Conservation (phyloP, 2,888 invertebrate species). For the Bimastos eiseni region DNA sequence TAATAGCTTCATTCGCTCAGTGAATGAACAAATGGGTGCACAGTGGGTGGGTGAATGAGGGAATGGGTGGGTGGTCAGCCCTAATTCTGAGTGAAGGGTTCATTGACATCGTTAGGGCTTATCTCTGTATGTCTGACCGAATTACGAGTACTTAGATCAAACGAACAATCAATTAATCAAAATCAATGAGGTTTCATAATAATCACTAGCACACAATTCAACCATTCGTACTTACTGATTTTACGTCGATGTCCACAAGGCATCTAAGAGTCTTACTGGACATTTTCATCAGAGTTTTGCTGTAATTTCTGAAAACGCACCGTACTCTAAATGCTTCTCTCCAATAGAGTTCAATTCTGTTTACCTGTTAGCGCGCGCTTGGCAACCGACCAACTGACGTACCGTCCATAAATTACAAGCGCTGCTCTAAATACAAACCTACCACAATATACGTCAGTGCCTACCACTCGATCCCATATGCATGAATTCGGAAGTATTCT, state of each 20-base stretch:
- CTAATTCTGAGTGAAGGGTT: not conserved
- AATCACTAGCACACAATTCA: not conserved
- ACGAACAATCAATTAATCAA: not conserved
- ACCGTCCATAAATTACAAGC: not conserved
- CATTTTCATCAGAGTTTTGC: not conserved
- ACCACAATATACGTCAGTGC: no score
- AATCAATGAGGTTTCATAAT: not conserved
- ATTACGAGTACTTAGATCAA: not conserved
- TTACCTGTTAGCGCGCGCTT: not conserved
- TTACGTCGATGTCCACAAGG: constrained; percentile 1
- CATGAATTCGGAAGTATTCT: no score
- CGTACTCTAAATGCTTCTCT: not conserved
- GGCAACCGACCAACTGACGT: not conserved
- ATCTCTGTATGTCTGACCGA: not conserved
- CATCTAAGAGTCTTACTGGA: constrained; percentile 10
- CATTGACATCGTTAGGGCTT: not conserved
- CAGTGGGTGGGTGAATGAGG: no score
- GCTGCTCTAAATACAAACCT: no score
- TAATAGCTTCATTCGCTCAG: not conserved
- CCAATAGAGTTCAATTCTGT: not conserved
- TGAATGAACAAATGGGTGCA: not conserved
- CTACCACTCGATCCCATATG: no score
- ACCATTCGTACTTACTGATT: constrained; percentile 7
- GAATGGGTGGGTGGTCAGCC: not conserved
- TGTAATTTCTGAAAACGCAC: not conserved